Conservation (phyloP, 1,140 invertebrate species). For the Cotesia glomerata region DNA sequence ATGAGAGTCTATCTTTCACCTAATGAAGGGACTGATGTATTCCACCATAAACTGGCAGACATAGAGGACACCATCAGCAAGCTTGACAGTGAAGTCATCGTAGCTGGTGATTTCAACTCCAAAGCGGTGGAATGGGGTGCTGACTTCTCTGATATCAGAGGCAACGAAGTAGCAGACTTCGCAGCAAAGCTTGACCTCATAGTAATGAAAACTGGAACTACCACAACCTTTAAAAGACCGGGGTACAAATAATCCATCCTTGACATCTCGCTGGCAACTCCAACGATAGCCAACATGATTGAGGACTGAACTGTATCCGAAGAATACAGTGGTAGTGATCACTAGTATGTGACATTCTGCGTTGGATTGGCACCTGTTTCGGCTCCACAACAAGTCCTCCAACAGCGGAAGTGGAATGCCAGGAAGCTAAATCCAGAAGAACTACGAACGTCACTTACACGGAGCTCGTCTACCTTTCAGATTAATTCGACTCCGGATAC, state of each 20-base stretch:
- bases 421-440: no score
- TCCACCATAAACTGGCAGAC: neutral
- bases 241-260: slow-evolving; percentile 15
- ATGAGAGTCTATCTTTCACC: slow-evolving; percentile 23
- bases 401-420: no score
- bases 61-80: slow-evolving; percentile 17
- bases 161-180: slow-evolving; percentile 30
- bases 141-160: slow-evolving; percentile 19
- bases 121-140: slow-evolving; percentile 37
- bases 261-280: slow-evolving; percentile 31
- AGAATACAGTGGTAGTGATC: no score
- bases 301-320: no score
- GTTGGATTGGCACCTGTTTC: no score
- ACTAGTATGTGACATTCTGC: no score
- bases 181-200: slow-evolving; percentile 18
- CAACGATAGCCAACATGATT: no score
- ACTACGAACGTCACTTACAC: no score
- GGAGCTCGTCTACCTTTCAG: no score
- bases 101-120: slow-evolving; percentile 41
- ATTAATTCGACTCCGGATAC: no score
- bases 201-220: slow-evolving; percentile 21
- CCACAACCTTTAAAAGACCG: slow-evolving; percentile 23
- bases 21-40: slow-evolving; percentile 17
- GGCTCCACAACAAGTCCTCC: no score
- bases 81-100: no score